These are phyloP conservation scores for Channa striata DNA, from an alignment of 2,797 vertebrate genomes.

Conservation along the genomic window DNA sequence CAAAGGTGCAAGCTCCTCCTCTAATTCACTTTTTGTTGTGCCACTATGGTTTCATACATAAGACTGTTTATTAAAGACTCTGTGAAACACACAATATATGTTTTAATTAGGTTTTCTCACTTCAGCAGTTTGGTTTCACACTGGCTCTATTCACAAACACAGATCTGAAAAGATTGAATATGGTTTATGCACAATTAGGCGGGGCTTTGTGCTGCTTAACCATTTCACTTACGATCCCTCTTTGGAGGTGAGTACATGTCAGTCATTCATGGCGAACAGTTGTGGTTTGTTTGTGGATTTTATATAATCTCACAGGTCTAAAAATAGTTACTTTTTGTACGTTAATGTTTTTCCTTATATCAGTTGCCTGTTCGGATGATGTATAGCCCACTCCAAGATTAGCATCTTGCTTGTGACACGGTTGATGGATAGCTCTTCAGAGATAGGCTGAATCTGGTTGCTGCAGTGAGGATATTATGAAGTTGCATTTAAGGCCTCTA, in stretches of 20 bases:
- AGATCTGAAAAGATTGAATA: background rate
- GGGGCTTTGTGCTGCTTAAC: constrained; percentile 3
- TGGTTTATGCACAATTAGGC: constrained; percentile 4
- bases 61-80: too few species aligned
- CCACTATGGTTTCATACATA: too few species aligned
- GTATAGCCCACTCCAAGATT: constrained; percentile 42
- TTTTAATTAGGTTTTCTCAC: background rate
- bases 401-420: constrained; percentile 45
- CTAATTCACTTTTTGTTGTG: too few species aligned
- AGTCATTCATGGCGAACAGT: constrained; percentile 15
- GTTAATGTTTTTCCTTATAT: constrained; percentile 23
- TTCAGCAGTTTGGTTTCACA: background rate
- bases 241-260: constrained; percentile 30
- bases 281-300: constrained; percentile 19
- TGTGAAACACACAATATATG: background rate
- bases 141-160: background rate
- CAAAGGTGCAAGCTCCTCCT: too few species aligned
- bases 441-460: constrained; percentile 30
- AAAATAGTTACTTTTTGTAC: constrained; percentile 19
- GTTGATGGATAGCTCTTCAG: constrained; percentile 50
- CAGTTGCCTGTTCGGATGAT: constrained; percentile 54
- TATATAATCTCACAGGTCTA: constrained; percentile 34
- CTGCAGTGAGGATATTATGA: constrained; percentile 32
- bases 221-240: constrained; percentile 14
- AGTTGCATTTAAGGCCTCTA: constrained; percentile 17